Base-by-base conservation (phyloP, 2,888 invertebrate genomes). In the Cheilosia soror region DNA sequence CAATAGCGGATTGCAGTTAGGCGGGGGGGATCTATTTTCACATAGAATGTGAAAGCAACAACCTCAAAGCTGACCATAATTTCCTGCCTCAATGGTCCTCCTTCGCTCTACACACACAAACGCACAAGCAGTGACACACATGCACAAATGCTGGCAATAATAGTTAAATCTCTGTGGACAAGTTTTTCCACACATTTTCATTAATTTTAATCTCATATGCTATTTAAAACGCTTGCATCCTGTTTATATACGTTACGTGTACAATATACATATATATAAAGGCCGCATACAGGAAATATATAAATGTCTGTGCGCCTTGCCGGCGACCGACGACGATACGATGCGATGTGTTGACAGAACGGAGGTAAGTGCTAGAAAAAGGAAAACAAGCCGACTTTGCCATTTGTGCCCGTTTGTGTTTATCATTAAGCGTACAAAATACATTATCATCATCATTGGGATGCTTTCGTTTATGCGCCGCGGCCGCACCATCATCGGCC, bases 121-220 rank as follows among this genome's bases (percentile, higher is more conserved):
- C 11, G 9, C 13, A 4, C 29, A 9, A 20, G 2, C 15, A 9
- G 27, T 15, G 20, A n/a, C 15, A 40, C 25, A 31, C 33, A 9
- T 27, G 33, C 29, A 9, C 49, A 42, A 25, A 20, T 42, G 33
- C 31, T 62, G 71, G 71, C 55, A 53, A 53, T 71, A 42, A 68
- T 69, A 63, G 47, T 77, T 76, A 33, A 76, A 69, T 71, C 51
- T 60, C 71, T 42, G 60, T 47, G 51, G 60, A 47, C 76, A 81
- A 62, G 71, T 71, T 82, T 71, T 68, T 49, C 66, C 72, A 78
- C 72, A 78, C 72, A 83, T 78, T 78, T 83, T 83, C 83, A 79
- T 84, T 73, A 73, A 62, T 83, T 79, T 73, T 62, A 69, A 83
- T 83, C 58, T 63, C 58, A 49, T 78, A 44, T 57, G 72, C 72